Evolutionary conservation across 2,888 invertebrate species (phyloP), one percentile per base, ranked within the genome.

Genomic region (Leptinotarsa peninsularis): DNA sequence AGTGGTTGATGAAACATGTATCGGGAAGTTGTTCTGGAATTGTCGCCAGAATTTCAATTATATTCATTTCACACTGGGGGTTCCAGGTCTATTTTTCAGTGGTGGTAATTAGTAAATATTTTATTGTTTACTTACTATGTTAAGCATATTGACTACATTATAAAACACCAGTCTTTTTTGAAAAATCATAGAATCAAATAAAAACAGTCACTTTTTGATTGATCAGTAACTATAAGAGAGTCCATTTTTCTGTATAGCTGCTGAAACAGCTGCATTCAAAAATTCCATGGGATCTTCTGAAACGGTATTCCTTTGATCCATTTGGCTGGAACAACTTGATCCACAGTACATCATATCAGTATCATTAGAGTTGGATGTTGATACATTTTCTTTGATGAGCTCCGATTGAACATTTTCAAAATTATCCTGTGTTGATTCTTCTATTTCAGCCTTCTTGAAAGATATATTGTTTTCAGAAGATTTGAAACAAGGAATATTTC

Each of bases 221-320:
- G 18, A 58, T 78, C 67, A 79, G 71, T 79, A 81, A 66, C 76
- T 77, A 71, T 82, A 90, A 27, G 91, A 92, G 56, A 94, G 88
- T 49, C 94, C 94, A 87, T 94, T 94, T 85, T 93, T 93, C 85
- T 93, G 91, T 79, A 94, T 94, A 50, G 94, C 94, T 83, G 91
- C 93, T 63, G 92, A 90, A n/a, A 94, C 93, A n/a, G 94, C 94
- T 69, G 92, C 90, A 88, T 93, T 93, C 80, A 94, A 87, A 83
- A 94, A 92, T 83, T 93, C 92, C 85, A 87, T 89, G 79, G 85
- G 82, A 77, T 87, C 85, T 14, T 77, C 81, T 21, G 78, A 49
- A 43, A 78, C 82, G 66, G 80, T 70, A 50, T 79, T 80, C 4
- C 73, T 77, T 49, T 77, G 76, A 72, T 66, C 69, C 13, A 63